Evolutionary conservation across 2,888 invertebrate species (phyloP).

Genomic region (Coenonympha arcania): DNA sequence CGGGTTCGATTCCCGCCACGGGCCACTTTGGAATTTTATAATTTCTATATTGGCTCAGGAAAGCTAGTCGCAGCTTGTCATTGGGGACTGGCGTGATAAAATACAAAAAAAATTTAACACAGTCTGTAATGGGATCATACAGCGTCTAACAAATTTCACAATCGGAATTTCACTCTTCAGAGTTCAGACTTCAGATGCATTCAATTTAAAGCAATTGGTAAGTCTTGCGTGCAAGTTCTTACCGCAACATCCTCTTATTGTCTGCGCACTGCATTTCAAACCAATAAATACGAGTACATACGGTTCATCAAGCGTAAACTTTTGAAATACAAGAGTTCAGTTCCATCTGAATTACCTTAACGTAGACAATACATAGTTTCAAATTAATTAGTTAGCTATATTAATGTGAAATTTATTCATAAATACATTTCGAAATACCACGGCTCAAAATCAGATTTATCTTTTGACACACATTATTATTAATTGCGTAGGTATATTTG

Average conservation of each 20-base stretch:
- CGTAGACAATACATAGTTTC: constrained; percentile 11
- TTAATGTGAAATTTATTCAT: constrained; percentile 5
- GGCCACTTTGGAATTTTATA: no score
- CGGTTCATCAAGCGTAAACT: constrained; percentile 21
- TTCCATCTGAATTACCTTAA: constrained; percentile 12
- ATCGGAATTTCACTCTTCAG: no score
- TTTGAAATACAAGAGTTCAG: constrained; percentile 13
- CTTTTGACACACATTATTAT: neutral
- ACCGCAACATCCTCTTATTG: neutral
- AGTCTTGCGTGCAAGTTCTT: neutral
- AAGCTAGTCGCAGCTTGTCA: no score
- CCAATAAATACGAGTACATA: no score
- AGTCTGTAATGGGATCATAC: no score
- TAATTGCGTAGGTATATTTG: neutral
- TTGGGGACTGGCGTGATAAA: no score
- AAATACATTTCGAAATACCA: neutral
- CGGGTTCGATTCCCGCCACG: no score
- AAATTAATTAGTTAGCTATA: constrained; percentile 13
- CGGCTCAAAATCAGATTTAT: neutral
- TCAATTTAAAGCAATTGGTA: no score
- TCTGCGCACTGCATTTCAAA: constrained; percentile 8
- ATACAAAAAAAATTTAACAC: no score
- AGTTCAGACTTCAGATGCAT: no score
- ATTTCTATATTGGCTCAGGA: no score
- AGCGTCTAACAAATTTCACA: no score